Evolutionary conservation across 2,113 vertebrate genomes (phyloP).

Genomic region (Ondatra zibethicus): DNA sequence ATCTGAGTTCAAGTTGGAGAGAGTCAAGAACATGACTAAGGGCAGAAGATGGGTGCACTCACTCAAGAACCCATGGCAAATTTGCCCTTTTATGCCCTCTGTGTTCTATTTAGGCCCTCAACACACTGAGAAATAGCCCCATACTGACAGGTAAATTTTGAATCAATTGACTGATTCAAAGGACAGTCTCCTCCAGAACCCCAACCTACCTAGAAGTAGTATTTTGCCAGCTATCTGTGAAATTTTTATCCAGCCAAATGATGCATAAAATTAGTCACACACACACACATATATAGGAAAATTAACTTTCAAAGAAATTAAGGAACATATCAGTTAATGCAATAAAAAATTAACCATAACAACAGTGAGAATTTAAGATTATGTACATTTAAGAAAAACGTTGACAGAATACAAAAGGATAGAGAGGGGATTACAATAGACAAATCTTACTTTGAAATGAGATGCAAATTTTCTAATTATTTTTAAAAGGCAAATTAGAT

Average conservation of each 20-base stretch:
- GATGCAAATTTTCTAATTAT: constrained; percentile 35
- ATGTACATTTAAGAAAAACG: not conserved
- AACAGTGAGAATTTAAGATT: not conserved
- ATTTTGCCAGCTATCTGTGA: not conserved
- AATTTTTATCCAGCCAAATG: not conserved
- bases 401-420: not conserved
- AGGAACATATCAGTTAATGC: not conserved
- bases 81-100: not conserved
- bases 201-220: not conserved
- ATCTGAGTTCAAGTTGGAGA: not conserved
- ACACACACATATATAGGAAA: not conserved
- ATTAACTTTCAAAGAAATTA: constrained; percentile 20
- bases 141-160: not conserved
- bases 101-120: not conserved
- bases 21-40: not conserved
- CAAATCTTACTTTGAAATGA: constrained; percentile 10
- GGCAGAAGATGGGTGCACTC: not conserved
- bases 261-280: not conserved
- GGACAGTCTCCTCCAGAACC: not conserved
- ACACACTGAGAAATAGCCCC: not conserved
- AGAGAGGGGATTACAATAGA: not conserved
- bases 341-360: not conserved
- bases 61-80: not conserved
- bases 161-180: not conserved
- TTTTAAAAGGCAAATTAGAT: constrained; percentile 14